Evolutionary conservation across 2,113 vertebrate genomes (phyloP).

Genomic region (Balaenoptera acutorostrata): DNA sequence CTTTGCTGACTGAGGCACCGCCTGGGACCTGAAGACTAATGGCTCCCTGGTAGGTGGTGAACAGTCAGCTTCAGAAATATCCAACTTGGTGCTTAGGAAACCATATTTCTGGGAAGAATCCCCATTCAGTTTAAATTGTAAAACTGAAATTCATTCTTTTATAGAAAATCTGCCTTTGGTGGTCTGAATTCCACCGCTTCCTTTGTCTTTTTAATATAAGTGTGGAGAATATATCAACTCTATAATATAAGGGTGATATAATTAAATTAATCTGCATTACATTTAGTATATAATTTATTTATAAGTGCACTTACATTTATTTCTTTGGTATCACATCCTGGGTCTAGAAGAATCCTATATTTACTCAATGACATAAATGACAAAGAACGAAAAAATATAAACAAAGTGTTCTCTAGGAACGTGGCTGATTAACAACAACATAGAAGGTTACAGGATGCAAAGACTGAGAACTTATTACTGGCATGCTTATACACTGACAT

Average conservation of each 20-base stretch:
- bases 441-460: not conserved
- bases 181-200: not conserved
- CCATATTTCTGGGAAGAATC: not conserved
- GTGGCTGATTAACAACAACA: not conserved
- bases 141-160: not conserved
- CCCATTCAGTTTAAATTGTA: not conserved
- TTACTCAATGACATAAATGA: not conserved
- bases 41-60: not conserved
- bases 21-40: not conserved
- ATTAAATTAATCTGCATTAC: not conserved
- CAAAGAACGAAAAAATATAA: not conserved
- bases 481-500: not conserved
- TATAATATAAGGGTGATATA: not conserved
- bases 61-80: not conserved
- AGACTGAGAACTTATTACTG: not conserved
- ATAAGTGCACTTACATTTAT: not conserved
- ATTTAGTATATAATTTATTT: not conserved
- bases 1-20: not conserved
- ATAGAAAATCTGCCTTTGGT: not conserved
- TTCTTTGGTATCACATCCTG: not conserved
- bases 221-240: not conserved
- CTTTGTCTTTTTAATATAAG: not conserved
- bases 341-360: not conserved
- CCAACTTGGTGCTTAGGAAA: not conserved
- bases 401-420: not conserved